These are phyloP conservation scores for Nemopilema nomurai DNA, from an alignment of 30 jellyfish, hydroid and myxozoan species.

Conservation along the genomic window DNA sequence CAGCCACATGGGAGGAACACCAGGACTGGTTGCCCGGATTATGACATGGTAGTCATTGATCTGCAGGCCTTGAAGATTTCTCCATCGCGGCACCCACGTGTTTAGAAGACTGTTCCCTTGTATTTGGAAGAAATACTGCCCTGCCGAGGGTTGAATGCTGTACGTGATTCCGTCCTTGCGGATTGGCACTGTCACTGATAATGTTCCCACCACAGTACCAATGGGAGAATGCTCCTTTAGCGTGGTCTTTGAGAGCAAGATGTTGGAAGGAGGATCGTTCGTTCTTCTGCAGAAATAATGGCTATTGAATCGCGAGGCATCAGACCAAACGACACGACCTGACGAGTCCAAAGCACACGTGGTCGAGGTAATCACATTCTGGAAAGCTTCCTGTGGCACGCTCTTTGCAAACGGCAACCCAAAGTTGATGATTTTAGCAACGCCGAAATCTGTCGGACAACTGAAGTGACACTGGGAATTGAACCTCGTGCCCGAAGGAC, in stretches of 20 bases:
- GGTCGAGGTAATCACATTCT: constrained; percentile 20
- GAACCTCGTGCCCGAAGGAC: constrained; percentile 57
- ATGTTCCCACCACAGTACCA: constrained; percentile 66
- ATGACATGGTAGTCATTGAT: constrained; percentile 27
- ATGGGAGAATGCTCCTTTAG: constrained; percentile 72
- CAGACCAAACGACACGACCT: constrained; percentile 31
- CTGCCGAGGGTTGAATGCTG: constrained; percentile 53
- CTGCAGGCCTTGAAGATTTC: constrained; percentile 35
- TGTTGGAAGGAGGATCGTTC: constrained; percentile 82
- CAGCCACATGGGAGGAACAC: constrained; percentile 73
- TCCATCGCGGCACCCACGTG: constrained; percentile 75
- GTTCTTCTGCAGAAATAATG: constrained; percentile 79
- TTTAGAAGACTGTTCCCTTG: constrained; percentile 46
- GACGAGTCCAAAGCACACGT: constrained; percentile 21
- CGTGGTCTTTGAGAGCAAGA: constrained; percentile 49
- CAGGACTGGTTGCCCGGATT: constrained; percentile 82
- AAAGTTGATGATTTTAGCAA: constrained; percentile 34
- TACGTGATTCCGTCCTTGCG: constrained; percentile 31
- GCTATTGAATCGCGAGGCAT: neutral
- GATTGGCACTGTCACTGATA: constrained; percentile 48
- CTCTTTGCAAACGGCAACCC: constrained; percentile 38
- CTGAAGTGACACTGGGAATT: constrained; percentile 59
- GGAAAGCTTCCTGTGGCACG: constrained; percentile 14
- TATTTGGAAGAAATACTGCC: constrained; percentile 45
- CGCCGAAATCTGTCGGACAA: constrained; percentile 54